phyloP scores from a whole-genome alignment of 53 echinoderm and acorn worm species.

The Apostichopus leukothele region DNA sequence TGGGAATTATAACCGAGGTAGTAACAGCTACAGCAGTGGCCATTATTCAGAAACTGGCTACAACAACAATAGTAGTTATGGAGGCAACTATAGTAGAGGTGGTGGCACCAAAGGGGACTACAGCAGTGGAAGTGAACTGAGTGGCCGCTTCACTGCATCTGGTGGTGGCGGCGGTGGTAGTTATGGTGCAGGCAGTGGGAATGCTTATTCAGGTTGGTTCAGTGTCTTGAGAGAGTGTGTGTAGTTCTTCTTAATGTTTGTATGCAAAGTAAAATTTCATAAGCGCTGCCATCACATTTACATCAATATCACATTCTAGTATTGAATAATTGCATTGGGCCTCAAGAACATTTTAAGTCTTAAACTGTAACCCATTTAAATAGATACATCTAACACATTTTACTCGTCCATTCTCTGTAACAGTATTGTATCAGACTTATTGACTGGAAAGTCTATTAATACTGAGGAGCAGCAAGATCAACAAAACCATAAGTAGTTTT shows the following conservation, averaged over 20 bases:
- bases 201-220: slow-evolving; percentile 23
- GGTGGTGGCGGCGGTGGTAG: slow-evolving; percentile 44
- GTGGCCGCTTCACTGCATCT: slow-evolving; percentile 54
- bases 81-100: slow-evolving; percentile 48
- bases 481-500: too few species aligned
- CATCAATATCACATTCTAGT: too few species aligned
- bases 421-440: too few species aligned
- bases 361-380: too few species aligned
- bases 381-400: too few species aligned
- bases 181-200: slow-evolving; percentile 40
- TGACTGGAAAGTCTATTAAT: too few species aligned
- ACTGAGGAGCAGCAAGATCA: too few species aligned
- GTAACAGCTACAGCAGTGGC: slow-evolving; percentile 56
- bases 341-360: too few species aligned
- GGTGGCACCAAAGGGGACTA: slow-evolving; percentile 56
- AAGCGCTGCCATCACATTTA: too few species aligned
- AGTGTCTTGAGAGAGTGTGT: not conserved
- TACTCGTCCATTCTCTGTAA: too few species aligned
- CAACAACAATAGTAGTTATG: slow-evolving; percentile 49
- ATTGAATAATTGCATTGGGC: too few species aligned
- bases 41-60: slow-evolving; percentile 45
- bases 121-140: slow-evolving; percentile 47
- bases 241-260: not conserved
- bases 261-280: too few species aligned
- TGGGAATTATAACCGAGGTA: slow-evolving; percentile 52